Evolutionary conservation across 2,888 invertebrate species (phyloP), one percentile per base, ranked within the genome.

Genomic region (Ormyrus thymus): DNA sequence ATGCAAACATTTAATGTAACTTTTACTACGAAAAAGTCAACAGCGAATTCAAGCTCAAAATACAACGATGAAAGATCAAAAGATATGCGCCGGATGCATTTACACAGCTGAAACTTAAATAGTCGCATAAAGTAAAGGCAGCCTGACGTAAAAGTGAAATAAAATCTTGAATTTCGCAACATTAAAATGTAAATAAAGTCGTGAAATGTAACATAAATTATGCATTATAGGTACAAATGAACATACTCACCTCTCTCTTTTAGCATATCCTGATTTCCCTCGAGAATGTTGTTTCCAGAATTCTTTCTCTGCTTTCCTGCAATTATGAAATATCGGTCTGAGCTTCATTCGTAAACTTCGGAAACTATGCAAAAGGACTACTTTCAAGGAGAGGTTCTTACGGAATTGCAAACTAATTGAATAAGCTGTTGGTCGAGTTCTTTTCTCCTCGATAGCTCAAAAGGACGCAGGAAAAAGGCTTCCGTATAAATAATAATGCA

Each of bases 191-290:
- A 66, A 74, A 65, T 59, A 66, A 64, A 58, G 51, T 10, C n/a
- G 46, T 58, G 48, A 10, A 64, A 43, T 56, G 13, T 66, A 13
- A 48, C 70, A 51, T 70, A 53, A 69, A 74, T 46, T 64, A 13
- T 71, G 59, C n/a, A 64, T 55, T 59, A 70, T 77, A 50, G 51
- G 11, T 51, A 58, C 62, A 48, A 29, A 6, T 61, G 43, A 6
- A 29, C 61, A 13, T 15, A 51, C 82, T 81, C 83, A 89, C 90
- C 89, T 86, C 86, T 84, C 76, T 89, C 89, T 79, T 89, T 88
- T 62, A 89, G 82, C 87, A 89, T 89, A 75, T 90, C 87, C 76
- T 89, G 90, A 83, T 88, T 89, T 76, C 89, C 90, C 75, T 88
- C 88, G 29, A 89, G 83, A 78, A 89, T 87, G 79, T 87, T 84